Percentiles rank a stretch among this genome's conserved stretches.
These are phyloP conservation scores for Maccullochella peelii DNA, from an alignment of 2,113 vertebrate species.

Conservation along the genomic window DNA sequence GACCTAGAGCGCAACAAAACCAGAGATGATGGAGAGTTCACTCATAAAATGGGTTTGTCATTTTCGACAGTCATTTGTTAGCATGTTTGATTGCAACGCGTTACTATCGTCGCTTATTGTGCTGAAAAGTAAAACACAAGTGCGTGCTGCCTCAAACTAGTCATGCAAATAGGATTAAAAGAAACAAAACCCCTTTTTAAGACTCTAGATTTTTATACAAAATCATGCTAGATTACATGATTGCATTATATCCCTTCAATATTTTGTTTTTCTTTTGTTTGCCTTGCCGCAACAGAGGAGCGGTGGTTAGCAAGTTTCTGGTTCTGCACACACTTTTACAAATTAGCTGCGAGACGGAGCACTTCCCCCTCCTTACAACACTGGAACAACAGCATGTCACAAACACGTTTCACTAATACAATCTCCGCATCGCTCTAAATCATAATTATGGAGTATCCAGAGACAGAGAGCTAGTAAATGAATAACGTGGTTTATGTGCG, in stretches of 20 bases:
- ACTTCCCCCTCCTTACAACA: slow-evolving; percentile 22
- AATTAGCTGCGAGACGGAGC: slow-evolving; percentile 56
- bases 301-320: slow-evolving; percentile 28
- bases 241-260: not conserved
- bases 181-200: not conserved
- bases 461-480: slow-evolving; percentile 36
- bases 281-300: not conserved
- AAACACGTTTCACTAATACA: slow-evolving; percentile 59
- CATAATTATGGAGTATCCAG: slow-evolving; percentile 53
- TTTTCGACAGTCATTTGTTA: not conserved
- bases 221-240: slow-evolving; percentile 1
- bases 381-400: slow-evolving; percentile 47
- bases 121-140: slow-evolving; percentile 14
- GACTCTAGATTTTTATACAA: not conserved
- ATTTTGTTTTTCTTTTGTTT: slow-evolving; percentile 40
- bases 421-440: slow-evolving; percentile 58
- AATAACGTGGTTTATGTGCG: slow-evolving; percentile 26
- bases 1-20: not conserved
- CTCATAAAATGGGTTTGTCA: not conserved
- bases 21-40: slow-evolving; percentile 22
- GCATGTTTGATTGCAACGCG: not conserved
- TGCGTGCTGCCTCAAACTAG: not conserved
- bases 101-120: slow-evolving; percentile 5
- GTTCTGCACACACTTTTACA: slow-evolving; percentile 43
- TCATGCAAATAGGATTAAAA: slow-evolving; percentile 14